Evolutionary conservation across 2,113 vertebrate species (phyloP).

Genomic region (Etheostoma spectabile): DNA sequence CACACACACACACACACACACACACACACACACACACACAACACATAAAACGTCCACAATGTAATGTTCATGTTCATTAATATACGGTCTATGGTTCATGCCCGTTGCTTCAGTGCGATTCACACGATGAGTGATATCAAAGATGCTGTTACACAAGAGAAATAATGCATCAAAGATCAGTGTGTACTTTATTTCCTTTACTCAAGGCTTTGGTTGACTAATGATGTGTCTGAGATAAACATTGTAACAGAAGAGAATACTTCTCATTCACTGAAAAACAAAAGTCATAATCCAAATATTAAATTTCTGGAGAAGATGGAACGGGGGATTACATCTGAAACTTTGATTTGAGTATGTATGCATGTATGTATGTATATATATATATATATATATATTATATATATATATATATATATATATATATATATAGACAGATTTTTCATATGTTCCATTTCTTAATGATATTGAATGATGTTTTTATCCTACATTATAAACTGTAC

Average conservation of each 20-base stretch:
- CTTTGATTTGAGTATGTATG: not conserved
- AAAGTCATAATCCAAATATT: not conserved
- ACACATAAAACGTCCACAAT: not conserved
- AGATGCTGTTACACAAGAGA: not conserved
- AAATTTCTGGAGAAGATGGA: not conserved
- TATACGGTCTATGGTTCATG: not conserved
- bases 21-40: not conserved
- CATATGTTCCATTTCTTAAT: conserved; percentile 22
- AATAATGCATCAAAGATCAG: not conserved
- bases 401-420: too few species aligned
- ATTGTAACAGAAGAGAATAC: not conserved
- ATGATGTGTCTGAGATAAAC: not conserved
- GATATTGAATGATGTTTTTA: not conserved
- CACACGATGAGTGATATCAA: not conserved
- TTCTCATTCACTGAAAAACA: not conserved
- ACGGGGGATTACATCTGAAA: not conserved
- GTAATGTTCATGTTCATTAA: not conserved
- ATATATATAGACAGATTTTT: not conserved
- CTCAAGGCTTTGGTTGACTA: not conserved
- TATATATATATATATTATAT: too few species aligned
- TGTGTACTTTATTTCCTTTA: not conserved
- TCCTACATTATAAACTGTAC: not conserved
- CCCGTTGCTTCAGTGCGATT: not conserved
- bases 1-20: not conserved
- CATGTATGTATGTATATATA: too few species aligned